Conservation (phyloP, 2,113 vertebrate species). For the Scalopus aquaticus region DNA sequence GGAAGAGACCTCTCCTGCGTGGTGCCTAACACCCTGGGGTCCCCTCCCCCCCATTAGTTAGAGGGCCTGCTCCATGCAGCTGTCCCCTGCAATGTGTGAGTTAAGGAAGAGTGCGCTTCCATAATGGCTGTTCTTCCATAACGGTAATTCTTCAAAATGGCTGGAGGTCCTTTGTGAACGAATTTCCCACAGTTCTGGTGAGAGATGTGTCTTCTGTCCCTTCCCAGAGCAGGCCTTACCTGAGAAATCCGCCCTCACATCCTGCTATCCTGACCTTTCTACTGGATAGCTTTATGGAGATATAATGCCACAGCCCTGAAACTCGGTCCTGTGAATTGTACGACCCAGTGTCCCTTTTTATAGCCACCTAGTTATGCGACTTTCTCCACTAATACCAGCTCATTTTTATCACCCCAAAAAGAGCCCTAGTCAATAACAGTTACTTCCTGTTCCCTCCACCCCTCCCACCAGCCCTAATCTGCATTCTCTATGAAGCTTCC, state of each 20-base stretch:
- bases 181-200: background rate
- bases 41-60: background rate
- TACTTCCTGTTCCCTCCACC: too few relatives aligned
- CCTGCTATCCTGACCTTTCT: background rate
- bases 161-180: background rate
- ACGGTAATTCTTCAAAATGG: background rate
- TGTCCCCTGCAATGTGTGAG: background rate
- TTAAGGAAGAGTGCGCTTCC: background rate
- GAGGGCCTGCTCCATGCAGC: background rate
- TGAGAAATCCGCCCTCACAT: background rate
- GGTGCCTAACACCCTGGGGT: background rate
- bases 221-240: background rate
- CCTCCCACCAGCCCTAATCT: background rate
- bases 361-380: background rate
- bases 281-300: background rate
- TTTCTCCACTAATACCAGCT: background rate
- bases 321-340: background rate
- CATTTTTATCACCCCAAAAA: background rate
- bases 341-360: background rate
- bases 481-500: background rate
- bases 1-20: background rate
- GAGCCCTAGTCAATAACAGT: background rate
- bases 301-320: background rate
- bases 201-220: background rate
- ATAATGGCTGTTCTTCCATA: too few relatives aligned